Conservation (phyloP, 1,140 invertebrate genomes). For the Tribolium castaneum region DNA sequence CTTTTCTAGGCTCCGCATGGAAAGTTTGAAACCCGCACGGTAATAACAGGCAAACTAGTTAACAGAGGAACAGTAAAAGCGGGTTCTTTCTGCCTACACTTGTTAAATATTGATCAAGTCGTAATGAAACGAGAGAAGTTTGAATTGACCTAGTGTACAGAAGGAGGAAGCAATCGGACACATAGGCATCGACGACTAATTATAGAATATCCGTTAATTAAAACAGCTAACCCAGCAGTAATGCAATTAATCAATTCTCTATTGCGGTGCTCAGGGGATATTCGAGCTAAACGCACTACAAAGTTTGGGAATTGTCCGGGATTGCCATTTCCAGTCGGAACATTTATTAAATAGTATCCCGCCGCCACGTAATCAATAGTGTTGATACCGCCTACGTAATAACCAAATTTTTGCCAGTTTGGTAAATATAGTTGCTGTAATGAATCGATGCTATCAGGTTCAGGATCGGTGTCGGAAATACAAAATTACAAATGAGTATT, state of each 20-base stretch:
- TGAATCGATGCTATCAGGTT: too few species aligned
- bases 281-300: slow-evolving; percentile 36
- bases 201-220: slow-evolving; percentile 52
- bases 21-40: background rate
- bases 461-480: too few species aligned
- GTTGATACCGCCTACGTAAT: background rate
- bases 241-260: slow-evolving; percentile 48
- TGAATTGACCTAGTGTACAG: background rate
- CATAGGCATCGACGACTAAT: slow-evolving; percentile 43
- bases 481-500: too few species aligned
- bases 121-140: slow-evolving; percentile 24
- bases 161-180: slow-evolving; percentile 29
- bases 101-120: slow-evolving; percentile 21
- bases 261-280: slow-evolving; percentile 1
- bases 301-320: slow-evolving; percentile 30
- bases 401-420: background rate
- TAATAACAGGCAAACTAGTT: slow-evolving; percentile 17
- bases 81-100: background rate
- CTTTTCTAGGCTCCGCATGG: background rate
- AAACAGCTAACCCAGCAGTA: slow-evolving; percentile 43
- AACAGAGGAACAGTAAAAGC: background rate
- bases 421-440: too few species aligned
- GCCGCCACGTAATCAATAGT: slow-evolving; percentile 7
- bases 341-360: slow-evolving; percentile 5
- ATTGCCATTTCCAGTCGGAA: slow-evolving; percentile 15